Evolutionary conservation across 2,888 invertebrate genomes (phyloP), one percentile per base, ranked within the genome.

Genomic region (Trichogramma dendrolimi): DNA sequence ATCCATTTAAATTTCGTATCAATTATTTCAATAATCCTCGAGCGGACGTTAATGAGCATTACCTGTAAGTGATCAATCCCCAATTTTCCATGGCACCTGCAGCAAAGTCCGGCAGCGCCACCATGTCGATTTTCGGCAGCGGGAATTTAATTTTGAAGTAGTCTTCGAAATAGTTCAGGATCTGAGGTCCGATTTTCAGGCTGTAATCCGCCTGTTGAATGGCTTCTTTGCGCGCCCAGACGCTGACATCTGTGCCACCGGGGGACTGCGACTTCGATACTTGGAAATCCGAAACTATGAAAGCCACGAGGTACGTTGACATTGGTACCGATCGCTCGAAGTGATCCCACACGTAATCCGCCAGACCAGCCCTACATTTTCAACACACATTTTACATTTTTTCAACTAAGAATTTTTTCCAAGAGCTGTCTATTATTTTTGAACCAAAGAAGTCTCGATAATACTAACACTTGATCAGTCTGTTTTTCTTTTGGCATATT

Each of bases 271-370:
- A 60, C 42, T 92, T n/a, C 91, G 5, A 5, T 5, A 91, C 93
- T 94, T 95, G 81, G 55, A 89, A 87, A 71, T 92, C 89, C 27
- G 91, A 91, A 1, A 95, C 85, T 7, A 92, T 82, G 73, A 94
- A 89, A 0, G 94, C 94, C 4, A 94, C 85, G 8, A 94, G 80
- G 72, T 96, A 96, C 0, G 93, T 89, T 0, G 92, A 87, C 90
- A 93, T 92, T 56, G 76, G 79, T 10, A 89, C 90, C 0, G 92
- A 90, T 71, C 87, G 86, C 7, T 87, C 83, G 73, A 87, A 93
- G 69, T 87, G 85, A 72, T 94, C 94, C 86, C 89, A 91, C 0
- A 85, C 82, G 80, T 90, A 92, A 56, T 84, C 81, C 4, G 83
- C 79, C 7, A 87, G 69, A 1, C 79, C 81, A 44, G 82, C 79